Conservation (phyloP, 2,797 vertebrate species). For the Tadarida brasiliensis region DNA sequence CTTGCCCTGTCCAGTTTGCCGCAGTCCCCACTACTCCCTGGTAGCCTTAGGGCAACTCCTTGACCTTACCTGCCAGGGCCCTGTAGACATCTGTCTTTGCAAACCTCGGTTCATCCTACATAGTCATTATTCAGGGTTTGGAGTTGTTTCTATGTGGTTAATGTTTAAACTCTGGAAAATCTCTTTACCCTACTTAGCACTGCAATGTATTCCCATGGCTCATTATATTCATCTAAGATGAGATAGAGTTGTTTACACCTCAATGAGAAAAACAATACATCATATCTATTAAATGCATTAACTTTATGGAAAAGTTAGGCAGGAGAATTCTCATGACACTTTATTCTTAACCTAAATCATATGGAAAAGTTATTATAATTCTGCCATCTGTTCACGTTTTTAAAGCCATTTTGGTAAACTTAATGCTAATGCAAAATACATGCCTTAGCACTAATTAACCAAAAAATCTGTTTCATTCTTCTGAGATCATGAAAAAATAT, state of each 20-base stretch:
- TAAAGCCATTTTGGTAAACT: constrained; percentile 76
- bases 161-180: constrained; percentile 42
- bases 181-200: background rate
- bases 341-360: constrained; percentile 76
- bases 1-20: too few species aligned
- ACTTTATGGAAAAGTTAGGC: constrained; percentile 68
- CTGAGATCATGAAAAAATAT: constrained; percentile 74
- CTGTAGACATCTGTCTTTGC: background rate
- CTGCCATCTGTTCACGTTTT: constrained; percentile 77
- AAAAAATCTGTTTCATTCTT: constrained; percentile 76
- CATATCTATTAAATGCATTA: constrained; percentile 69
- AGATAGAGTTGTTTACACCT: constrained; percentile 66
- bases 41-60: background rate
- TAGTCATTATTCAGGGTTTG: background rate
- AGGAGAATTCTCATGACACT: constrained; percentile 77
- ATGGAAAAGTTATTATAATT: constrained; percentile 81
- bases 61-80: background rate
- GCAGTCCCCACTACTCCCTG: background rate
- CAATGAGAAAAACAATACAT: constrained; percentile 62
- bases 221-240: constrained; percentile 62
- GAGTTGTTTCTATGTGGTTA: background rate
- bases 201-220: constrained; percentile 29
- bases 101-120: background rate
- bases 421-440: constrained; percentile 75
- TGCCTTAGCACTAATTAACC: constrained; percentile 78